These are phyloP conservation scores for Chitala chitala DNA, from an alignment of 2,113 vertebrate genomes.

Conservation along the genomic window DNA sequence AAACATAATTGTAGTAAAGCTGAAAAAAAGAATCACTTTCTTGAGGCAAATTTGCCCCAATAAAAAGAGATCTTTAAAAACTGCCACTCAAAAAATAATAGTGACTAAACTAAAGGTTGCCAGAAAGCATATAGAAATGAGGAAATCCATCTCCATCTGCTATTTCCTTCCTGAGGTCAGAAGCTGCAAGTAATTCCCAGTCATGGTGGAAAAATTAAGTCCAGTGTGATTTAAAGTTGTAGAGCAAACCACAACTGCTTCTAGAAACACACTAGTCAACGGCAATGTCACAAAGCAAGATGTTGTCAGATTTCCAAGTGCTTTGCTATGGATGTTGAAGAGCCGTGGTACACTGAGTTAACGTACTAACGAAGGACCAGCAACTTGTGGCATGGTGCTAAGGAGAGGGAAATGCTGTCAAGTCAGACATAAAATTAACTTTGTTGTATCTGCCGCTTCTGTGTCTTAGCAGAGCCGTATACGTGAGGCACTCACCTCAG, in stretches of 20 bases:
- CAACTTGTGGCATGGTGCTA: no score
- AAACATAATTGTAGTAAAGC: no score
- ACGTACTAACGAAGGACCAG: no score
- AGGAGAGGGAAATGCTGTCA: background rate
- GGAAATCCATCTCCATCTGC: constrained; percentile 23
- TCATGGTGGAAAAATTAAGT: constrained; percentile 19
- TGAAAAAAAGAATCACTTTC: no score
- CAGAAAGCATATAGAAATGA: constrained; percentile 15
- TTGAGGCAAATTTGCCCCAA: no score
- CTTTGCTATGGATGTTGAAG: constrained; percentile 1
- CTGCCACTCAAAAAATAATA: background rate
- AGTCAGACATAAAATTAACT: background rate
- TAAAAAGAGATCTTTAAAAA: no score
- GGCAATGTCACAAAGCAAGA: constrained; percentile 26
- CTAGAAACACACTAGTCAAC: constrained; percentile 11
- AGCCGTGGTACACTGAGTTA: background rate
- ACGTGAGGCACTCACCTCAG: background rate
- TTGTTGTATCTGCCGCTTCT: background rate
- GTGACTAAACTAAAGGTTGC: background rate
- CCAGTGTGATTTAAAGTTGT: constrained; percentile 19
- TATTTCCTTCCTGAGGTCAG: constrained; percentile 4
- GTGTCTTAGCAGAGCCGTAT: background rate
- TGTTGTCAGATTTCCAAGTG: constrained; percentile 6
- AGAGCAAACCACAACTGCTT: constrained; percentile 27
- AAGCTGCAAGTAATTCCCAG: constrained; percentile 3